Base-by-base conservation (phyloP, 2,113 vertebrate genomes). In the Halichoerus grypus region DNA sequence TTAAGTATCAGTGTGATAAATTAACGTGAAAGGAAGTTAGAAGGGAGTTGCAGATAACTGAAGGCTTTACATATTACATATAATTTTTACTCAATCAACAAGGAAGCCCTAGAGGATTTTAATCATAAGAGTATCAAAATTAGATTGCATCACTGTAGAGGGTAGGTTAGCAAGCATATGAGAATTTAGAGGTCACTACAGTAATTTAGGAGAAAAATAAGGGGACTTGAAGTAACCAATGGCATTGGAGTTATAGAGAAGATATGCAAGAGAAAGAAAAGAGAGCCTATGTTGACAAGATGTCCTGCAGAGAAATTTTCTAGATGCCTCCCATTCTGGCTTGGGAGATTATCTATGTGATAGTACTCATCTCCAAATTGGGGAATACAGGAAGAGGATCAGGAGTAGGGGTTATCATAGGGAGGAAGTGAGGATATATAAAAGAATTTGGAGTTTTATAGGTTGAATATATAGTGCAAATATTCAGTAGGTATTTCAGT, bases 61-160 rank as follows among this genome's bases (percentile, higher is more conserved):
- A 88, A 83, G 19, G 7, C 22, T 49, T 92, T 84, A 19, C 4
- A 16, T 92, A 67, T 28, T 81, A 36, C 24, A 22, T 33, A 72
- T 79, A 10, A 6, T 72, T 49, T 95, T 85, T 67, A 93, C 36
- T 26, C n/a, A 94, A 36, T 5, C 24, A 95, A 46, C 6, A 74
- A 33, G 9, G 21, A 93, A 86, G 5, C 24, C 65, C 9, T 39
- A 59, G 63, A 76, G 4, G 28, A 84, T 42, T 94, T 80, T 82
- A 86, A 91, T 77, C 63, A 72, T 12, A 63, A 4, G 49, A 80
- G 18, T 93, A 76, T 55, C 55, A 93, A 24, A 93, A 95, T 86
- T 57, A 95, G 31, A 65, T 42, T 22, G 33, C 33, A 93, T 49
- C 74, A 82, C 28, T 36, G 19, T 39, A 65, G 67, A 61, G 19